Percentiles rank a stretch among this genome's conserved stretches.
Evolutionary conservation across 2,888 invertebrate species (phyloP).

Genomic region (Arrhopalites spinosus): DNA sequence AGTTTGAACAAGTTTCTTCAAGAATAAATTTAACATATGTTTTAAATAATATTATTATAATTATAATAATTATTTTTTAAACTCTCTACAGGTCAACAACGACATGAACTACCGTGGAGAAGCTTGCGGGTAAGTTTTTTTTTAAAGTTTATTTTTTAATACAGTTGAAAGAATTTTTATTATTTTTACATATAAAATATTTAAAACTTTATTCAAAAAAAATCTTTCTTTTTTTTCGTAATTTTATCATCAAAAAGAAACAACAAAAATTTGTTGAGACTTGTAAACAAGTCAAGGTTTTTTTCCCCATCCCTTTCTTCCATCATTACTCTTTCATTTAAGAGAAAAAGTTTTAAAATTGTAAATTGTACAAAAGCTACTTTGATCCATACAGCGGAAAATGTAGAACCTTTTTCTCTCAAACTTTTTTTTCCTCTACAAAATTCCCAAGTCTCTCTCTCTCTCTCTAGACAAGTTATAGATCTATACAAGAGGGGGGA

Average conservation of each 20-base stretch:
- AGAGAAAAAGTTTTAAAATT: neutral
- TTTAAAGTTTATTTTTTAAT: neutral
- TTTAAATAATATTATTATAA: no score
- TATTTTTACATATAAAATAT: no score
- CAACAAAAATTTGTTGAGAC: no score
- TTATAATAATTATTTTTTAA: no score
- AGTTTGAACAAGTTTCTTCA: no score
- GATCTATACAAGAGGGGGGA: no score
- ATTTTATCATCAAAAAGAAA: neutral
- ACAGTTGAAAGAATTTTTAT: neutral
- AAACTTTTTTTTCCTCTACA: no score
- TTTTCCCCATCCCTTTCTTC: neutral
- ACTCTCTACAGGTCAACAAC: neutral
- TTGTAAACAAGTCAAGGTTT: neutral
- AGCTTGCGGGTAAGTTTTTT: constrained; percentile 37
- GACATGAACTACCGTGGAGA: constrained; percentile 56
- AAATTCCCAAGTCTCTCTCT: no score
- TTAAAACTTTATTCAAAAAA: neutral
- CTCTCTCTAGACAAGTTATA: no score
- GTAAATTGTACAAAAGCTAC: neutral
- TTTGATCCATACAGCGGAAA: neutral
- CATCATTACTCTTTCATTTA: neutral
- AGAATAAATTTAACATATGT: no score
- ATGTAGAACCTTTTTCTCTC: no score
- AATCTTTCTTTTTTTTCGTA: neutral